Conservation (phyloP, 2,113 vertebrate species). For the Planiliza haematocheilus region DNA sequence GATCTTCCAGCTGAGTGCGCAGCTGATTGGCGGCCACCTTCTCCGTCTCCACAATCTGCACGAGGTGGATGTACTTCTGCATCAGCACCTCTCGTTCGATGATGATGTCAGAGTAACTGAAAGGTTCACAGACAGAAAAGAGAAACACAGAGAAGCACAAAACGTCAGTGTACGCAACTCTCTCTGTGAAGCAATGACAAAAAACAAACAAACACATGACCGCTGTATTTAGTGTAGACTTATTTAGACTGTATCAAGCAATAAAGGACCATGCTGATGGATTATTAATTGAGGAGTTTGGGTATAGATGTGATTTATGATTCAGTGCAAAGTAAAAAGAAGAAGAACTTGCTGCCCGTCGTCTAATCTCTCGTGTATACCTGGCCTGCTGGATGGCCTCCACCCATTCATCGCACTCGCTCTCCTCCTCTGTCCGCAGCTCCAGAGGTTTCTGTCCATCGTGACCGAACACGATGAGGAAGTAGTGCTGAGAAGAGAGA, state of each 20-base stretch:
- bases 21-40: conserved; percentile 97
- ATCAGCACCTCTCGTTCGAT: conserved; percentile 95
- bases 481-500: conserved; percentile 87
- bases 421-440: conserved; percentile 94
- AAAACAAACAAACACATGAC: too few species aligned
- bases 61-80: conserved; percentile 98
- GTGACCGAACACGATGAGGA: conserved; percentile 95
- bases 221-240: too few species aligned
- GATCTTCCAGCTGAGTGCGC: conserved; percentile 96
- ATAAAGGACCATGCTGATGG: too few species aligned
- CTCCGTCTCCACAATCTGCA: conserved; percentile 98
- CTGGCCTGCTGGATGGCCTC: conserved; percentile 98
- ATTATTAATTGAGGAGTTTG: too few species aligned
- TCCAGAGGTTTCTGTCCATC: conserved; percentile 98
- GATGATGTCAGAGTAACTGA: conserved; percentile 94
- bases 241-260: too few species aligned
- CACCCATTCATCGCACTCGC: conserved; percentile 95
- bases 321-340: neutral
- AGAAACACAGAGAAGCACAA: neutral
- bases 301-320: too few species aligned
- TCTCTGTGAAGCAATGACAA: too few species aligned
- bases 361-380: conserved; percentile 74
- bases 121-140: conserved; percentile 3
- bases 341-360: neutral
- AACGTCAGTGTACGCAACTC: neutral